Conservation (phyloP, 2,797 vertebrate species). For the Odontamblyopus rebecca region DNA sequence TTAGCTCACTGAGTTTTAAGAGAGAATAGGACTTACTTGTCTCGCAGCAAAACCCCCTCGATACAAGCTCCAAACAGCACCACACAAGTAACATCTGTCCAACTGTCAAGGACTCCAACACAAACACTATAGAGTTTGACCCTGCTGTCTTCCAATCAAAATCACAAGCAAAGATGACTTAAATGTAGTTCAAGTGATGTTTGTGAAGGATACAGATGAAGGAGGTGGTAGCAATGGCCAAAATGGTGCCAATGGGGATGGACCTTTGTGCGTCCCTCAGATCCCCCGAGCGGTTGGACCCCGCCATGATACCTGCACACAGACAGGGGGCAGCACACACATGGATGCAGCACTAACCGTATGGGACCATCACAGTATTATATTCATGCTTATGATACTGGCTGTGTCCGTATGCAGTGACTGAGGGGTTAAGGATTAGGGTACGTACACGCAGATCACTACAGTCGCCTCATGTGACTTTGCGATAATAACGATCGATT, state of each 20-base stretch:
- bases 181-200: background rate
- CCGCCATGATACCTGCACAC: conserved; percentile 91
- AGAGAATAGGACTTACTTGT: conserved; percentile 82
- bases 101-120: conserved; percentile 67
- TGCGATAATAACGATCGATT: too few species aligned
- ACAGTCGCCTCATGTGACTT: too few species aligned
- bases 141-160: background rate
- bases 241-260: conserved; percentile 92
- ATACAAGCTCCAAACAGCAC: conserved; percentile 93
- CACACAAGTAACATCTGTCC: conserved; percentile 86
- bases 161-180: background rate
- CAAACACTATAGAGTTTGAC: background rate
- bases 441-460: too few species aligned
- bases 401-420: too few species aligned
- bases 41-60: conserved; percentile 90
- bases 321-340: background rate
- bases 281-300: conserved; percentile 95
- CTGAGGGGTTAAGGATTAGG: too few species aligned
- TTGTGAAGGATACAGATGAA: conserved; percentile 91
- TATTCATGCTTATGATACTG: too few species aligned
- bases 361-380: too few species aligned
- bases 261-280: conserved; percentile 93
- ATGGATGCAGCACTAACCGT: background rate
- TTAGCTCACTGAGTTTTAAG: too few species aligned
- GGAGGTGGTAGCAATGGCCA: conserved; percentile 92